A percentile compares a stretch with the other conserved stretches of the same genome.
phyloP scores from a whole-genome alignment of 2,888 invertebrate genomes.

The Caenorhabditis sinica region DNA sequence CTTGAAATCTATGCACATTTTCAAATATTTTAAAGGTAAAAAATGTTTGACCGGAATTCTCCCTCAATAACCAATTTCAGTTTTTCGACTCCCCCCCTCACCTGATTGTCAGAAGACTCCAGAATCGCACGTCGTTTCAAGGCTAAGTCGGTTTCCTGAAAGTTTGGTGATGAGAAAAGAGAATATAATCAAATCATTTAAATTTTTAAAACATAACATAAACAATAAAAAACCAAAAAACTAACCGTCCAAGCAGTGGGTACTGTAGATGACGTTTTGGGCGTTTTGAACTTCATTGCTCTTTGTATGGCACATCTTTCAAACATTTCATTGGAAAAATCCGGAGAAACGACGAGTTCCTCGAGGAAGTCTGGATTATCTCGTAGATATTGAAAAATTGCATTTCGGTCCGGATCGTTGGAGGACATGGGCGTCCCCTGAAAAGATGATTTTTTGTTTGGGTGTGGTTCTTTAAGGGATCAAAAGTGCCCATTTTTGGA shows the following conservation, averaged over 20 bases:
- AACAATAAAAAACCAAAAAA: background rate
- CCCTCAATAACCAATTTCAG: background rate
- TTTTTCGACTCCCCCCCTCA: slow-evolving; percentile 36
- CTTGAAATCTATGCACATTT: too few relatives aligned
- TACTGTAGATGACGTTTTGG: background rate
- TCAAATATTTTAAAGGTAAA: too few relatives aligned
- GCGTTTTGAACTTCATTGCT: slow-evolving; percentile 36
- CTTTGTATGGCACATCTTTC: slow-evolving; percentile 72
- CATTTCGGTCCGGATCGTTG: slow-evolving; percentile 60
- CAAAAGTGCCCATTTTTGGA: too few relatives aligned
- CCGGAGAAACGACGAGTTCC: slow-evolving; percentile 68
- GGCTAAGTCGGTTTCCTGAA: slow-evolving; percentile 64
- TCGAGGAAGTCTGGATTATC: slow-evolving; percentile 75
- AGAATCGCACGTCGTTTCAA: slow-evolving; percentile 68
- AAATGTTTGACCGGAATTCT: slow-evolving; percentile 6
- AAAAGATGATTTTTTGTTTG: too few relatives aligned
- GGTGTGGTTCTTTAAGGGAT: too few relatives aligned
- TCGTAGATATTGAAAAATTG: slow-evolving; percentile 69
- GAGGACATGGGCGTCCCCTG: background rate
- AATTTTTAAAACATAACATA: background rate
- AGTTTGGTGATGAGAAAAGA: too few relatives aligned
- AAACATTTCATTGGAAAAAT: slow-evolving; percentile 76
- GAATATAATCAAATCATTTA: too few relatives aligned
- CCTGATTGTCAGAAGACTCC: slow-evolving; percentile 69
- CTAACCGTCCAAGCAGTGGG: slow-evolving; percentile 59